phyloP scores from a whole-genome alignment of 1,140 invertebrate genomes.

The Odontomachus brunneus region DNA sequence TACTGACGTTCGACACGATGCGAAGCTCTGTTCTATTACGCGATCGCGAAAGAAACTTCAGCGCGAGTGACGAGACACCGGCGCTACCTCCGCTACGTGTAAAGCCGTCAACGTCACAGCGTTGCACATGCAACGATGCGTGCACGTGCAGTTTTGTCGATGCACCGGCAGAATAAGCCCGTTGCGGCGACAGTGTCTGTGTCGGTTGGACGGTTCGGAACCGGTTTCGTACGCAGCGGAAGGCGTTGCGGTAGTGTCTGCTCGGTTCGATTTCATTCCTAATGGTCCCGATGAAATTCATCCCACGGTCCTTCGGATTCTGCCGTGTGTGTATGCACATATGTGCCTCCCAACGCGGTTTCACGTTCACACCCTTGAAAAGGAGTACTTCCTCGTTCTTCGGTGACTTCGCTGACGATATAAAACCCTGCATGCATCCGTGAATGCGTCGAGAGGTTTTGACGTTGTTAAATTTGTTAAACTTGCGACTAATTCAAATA shows the following conservation, averaged over 20 bases:
- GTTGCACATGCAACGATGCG: slow-evolving; percentile 67
- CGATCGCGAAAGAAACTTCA: slow-evolving; percentile 52
- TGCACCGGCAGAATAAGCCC: slow-evolving; percentile 50
- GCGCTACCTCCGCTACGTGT: slow-evolving; percentile 12
- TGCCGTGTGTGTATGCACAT: neutral
- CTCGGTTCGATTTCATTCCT: slow-evolving; percentile 77
- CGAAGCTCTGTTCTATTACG: slow-evolving; percentile 34
- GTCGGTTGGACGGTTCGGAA: slow-evolving; percentile 67
- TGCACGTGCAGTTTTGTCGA: slow-evolving; percentile 59
- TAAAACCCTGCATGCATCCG: neutral
- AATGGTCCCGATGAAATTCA: slow-evolving; percentile 78
- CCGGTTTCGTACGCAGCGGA: slow-evolving; percentile 72
- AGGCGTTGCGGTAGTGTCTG: slow-evolving; percentile 74
- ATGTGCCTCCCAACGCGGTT: slow-evolving; percentile 47
- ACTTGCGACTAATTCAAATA: too few relatives aligned
- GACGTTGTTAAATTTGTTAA: too few relatives aligned
- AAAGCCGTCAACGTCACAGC: slow-evolving; percentile 72
- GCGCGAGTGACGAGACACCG: slow-evolving; percentile 51
- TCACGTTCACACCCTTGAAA: slow-evolving; percentile 19
- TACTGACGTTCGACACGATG: slow-evolving; percentile 5
- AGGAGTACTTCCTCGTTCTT: slow-evolving; percentile 40
- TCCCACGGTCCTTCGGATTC: slow-evolving; percentile 64
- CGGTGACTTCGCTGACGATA: too few relatives aligned
- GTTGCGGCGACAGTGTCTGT: slow-evolving; percentile 42
- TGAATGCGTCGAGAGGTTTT: too few relatives aligned